A percentile compares a stretch with the other conserved stretches of the same genome.
Evolutionary conservation across 2,797 vertebrate species (phyloP).

Genomic region (Astyanax mexicanus): DNA sequence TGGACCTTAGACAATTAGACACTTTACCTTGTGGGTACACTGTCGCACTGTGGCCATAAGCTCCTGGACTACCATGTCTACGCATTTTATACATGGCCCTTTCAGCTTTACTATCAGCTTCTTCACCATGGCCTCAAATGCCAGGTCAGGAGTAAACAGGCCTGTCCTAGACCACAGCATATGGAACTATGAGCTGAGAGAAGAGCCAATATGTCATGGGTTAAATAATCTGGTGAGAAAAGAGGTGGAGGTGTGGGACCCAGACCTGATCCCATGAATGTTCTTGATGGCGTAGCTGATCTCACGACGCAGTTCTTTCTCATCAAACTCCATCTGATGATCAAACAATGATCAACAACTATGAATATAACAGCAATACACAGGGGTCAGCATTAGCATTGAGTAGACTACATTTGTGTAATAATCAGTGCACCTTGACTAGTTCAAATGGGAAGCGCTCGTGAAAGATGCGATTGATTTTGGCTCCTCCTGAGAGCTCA

Average conservation of each 20-base stretch:
- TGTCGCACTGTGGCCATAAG: slow-evolving; percentile 88
- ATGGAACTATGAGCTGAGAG: slow-evolving; percentile 8
- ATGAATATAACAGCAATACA: not conserved
- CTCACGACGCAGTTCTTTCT: slow-evolving; percentile 87
- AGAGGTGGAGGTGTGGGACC: slow-evolving; percentile 33
- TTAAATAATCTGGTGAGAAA: not conserved
- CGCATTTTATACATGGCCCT: slow-evolving; percentile 87
- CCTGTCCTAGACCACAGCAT: slow-evolving; percentile 70
- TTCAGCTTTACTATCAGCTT: slow-evolving; percentile 89
- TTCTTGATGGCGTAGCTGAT: slow-evolving; percentile 96
- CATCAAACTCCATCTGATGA: slow-evolving; percentile 88
- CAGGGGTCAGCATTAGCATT: not conserved
- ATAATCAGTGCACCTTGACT: slow-evolving; percentile 61
- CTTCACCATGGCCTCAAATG: slow-evolving; percentile 94
- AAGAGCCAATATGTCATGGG: not conserved
- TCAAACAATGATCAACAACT: slow-evolving; percentile 4
- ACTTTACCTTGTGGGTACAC: slow-evolving; percentile 90
- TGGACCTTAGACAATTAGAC: too few relatives aligned
- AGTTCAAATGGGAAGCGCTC: slow-evolving; percentile 89
- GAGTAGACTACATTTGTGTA: not conserved
- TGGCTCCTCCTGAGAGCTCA: slow-evolving; percentile 91
- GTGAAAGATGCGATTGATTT: slow-evolving; percentile 94
- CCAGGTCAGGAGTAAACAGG: slow-evolving; percentile 93
- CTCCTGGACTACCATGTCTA: slow-evolving; percentile 91
- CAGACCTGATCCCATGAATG: slow-evolving; percentile 92